Conservation (phyloP, 2,888 invertebrate species). For the Poecilobothrus nobilitatus region DNA sequence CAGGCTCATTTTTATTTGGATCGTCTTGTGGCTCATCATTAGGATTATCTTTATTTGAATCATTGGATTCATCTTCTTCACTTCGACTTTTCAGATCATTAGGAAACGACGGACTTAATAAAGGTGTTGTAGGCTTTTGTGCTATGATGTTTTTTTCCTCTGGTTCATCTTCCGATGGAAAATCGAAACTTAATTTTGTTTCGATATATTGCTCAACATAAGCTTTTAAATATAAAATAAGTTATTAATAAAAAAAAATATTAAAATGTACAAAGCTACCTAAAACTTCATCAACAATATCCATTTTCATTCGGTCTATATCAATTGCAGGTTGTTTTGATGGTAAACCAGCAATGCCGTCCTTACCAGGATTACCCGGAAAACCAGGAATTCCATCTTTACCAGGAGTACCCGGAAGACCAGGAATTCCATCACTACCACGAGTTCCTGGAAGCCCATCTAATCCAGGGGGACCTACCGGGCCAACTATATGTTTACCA, state of each 20-base stretch:
- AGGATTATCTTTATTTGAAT: too few relatives aligned
- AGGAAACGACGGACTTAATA: neutral
- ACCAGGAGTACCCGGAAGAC: neutral
- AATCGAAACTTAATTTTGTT: neutral
- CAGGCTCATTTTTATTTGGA: too few relatives aligned
- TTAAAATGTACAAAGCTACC: neutral
- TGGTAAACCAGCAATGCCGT: neutral
- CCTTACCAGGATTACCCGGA: neutral
- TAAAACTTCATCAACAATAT: neutral
- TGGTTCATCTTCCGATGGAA: neutral
- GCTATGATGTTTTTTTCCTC: neutral
- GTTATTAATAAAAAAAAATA: neutral
- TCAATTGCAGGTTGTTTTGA: neutral
- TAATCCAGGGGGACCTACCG: neutral
- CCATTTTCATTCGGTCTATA: neutral
- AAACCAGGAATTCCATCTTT: neutral
- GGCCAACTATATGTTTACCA: neutral
- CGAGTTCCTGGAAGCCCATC: neutral
- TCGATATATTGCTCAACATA: neutral
- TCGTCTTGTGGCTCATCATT: too few relatives aligned
- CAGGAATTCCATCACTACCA: neutral
- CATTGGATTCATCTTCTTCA: too few relatives aligned
- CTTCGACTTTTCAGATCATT: neutral
- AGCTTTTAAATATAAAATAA: neutral
- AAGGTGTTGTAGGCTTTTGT: neutral